Conservation (phyloP, 2,888 invertebrate genomes). For the Orthosia incerta region DNA sequence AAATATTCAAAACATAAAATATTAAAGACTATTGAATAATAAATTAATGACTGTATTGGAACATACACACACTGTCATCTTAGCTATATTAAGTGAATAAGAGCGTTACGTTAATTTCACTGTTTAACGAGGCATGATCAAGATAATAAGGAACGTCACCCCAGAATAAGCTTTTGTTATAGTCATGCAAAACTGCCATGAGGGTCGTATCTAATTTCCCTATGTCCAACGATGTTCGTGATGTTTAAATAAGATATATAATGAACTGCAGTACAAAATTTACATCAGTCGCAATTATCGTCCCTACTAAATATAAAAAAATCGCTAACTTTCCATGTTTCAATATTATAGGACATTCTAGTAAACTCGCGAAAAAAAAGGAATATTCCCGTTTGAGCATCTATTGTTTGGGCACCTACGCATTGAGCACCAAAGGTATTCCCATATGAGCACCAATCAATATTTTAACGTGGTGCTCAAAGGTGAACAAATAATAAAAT, state of each 20-base stretch:
- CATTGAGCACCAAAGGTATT: too few relatives aligned
- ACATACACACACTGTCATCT: conserved; percentile 15
- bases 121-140: conserved; percentile 76
- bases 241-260: conserved; percentile 12
- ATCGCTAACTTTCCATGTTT: background rate
- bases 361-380: background rate
- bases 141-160: conserved; percentile 68
- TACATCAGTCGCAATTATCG: too few relatives aligned
- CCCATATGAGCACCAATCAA: too few relatives aligned
- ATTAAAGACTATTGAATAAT: conserved; percentile 17
- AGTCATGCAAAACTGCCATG: conserved; percentile 66
- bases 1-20: background rate
- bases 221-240: conserved; percentile 20
- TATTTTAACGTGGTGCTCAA: too few relatives aligned
- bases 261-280: conserved; percentile 1
- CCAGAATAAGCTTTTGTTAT: conserved; percentile 69
- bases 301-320: conserved; percentile 1
- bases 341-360: background rate
- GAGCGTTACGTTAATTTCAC: conserved; percentile 57
- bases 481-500: too few relatives aligned
- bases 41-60: conserved; percentile 1
- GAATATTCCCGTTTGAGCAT: too few relatives aligned
- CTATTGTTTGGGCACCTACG: too few relatives aligned
- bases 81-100: conserved; percentile 39
- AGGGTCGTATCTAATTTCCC: conserved; percentile 70